These are phyloP conservation scores for Drosophila testacea DNA, from an alignment of 2,888 invertebrate species.

Conservation along the genomic window DNA sequence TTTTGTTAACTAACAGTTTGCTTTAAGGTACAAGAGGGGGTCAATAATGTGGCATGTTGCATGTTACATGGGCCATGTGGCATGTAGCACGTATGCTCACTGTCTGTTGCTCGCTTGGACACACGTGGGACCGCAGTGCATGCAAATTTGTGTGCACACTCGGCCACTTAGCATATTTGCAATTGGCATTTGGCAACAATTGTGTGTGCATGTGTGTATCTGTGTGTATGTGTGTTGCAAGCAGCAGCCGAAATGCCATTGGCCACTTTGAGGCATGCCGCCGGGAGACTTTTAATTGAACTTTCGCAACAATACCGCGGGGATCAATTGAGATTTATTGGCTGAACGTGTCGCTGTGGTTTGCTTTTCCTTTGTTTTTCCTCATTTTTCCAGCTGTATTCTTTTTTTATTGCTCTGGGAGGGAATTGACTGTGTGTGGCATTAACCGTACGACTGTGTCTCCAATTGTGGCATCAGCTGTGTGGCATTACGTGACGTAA, in stretches of 20 bases:
- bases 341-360: conserved; percentile 65
- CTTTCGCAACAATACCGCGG: conserved; percentile 74
- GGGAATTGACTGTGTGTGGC: conserved; percentile 19
- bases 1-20: conserved; percentile 24
- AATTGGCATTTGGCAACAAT: conserved; percentile 36
- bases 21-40: not conserved
- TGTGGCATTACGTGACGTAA: conserved; percentile 48
- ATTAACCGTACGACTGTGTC: conserved; percentile 4
- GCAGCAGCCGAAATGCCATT: conserved; percentile 8
- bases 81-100: conserved; percentile 28
- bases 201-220: conserved; percentile 17
- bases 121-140: conserved; percentile 20
- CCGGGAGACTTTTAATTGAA: conserved; percentile 74
- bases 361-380: conserved; percentile 10
- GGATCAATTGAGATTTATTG: conserved; percentile 82
- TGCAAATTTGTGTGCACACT: conserved; percentile 52
- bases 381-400: not conserved
- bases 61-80: conserved; percentile 12
- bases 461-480: conserved; percentile 22
- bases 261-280: conserved; percentile 49
- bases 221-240: conserved; percentile 9
- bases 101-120: conserved; percentile 20
- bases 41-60: conserved; percentile 17
- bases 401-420: conserved; percentile 14
- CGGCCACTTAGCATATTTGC: conserved; percentile 64